Percentiles rank a stretch among this genome's conserved stretches.
Evolutionary conservation across 2,113 vertebrate genomes (phyloP).

Genomic region (Ancistrus triradiatus): DNA sequence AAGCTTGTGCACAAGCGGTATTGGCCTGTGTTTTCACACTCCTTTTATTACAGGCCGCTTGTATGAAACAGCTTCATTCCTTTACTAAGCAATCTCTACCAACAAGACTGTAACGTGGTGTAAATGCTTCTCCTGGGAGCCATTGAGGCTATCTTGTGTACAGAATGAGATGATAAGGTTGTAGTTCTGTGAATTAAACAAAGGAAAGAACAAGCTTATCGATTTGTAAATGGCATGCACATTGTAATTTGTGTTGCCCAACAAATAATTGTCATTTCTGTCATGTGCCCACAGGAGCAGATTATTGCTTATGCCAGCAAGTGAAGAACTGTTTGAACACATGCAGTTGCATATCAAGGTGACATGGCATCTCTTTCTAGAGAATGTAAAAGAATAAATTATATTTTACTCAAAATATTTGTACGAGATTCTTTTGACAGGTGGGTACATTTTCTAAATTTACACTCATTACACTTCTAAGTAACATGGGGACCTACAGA

Average conservation of each 20-base stretch:
- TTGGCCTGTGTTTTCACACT: constrained; percentile 75
- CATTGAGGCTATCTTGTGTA: constrained; percentile 16
- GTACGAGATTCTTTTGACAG: not conserved
- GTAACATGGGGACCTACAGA: too few species aligned
- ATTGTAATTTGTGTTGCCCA: not conserved
- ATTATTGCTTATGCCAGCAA: constrained; percentile 93
- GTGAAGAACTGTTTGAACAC: constrained; percentile 58
- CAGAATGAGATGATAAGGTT: not conserved
- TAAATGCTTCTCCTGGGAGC: constrained; percentile 43
- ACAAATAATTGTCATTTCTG: constrained; percentile 2
- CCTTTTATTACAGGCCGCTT: constrained; percentile 71
- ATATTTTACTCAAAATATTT: constrained; percentile 55
- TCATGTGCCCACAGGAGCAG: constrained; percentile 78
- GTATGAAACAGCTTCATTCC: constrained; percentile 68
- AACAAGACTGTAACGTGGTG: constrained; percentile 48
- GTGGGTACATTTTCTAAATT: too few species aligned
- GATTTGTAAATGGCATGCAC: too few species aligned
- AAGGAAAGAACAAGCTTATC: too few species aligned
- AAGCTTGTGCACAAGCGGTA: constrained; percentile 58
- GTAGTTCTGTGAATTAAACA: too few species aligned
- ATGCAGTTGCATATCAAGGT: constrained; percentile 7
- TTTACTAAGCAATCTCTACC: constrained; percentile 66
- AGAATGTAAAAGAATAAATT: constrained; percentile 58
- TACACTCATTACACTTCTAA: too few species aligned
- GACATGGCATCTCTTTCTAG: constrained; percentile 36